Evolutionary conservation across 2,888 invertebrate species (phyloP).

Genomic region (Diploptera punctata): DNA sequence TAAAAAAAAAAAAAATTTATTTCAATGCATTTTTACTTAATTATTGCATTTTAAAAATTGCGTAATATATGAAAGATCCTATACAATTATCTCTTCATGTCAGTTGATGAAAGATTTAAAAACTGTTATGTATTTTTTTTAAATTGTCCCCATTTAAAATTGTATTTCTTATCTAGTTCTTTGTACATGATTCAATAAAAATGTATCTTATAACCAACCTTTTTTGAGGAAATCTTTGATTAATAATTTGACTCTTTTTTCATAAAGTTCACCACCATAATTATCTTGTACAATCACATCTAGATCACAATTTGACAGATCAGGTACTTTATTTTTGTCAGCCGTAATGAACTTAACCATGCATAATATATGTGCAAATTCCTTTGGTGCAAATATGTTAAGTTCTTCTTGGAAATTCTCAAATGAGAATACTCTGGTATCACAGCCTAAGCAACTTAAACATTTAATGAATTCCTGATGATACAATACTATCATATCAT

Average conservation of each 20-base stretch:
- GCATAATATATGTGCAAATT: conserved; percentile 58
- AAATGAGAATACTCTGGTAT: conserved; percentile 53
- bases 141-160: too few relatives aligned
- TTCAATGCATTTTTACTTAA: too few relatives aligned
- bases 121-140: too few relatives aligned
- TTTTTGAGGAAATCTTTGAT: conserved; percentile 21
- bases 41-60: too few relatives aligned
- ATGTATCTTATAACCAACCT: conserved; percentile 18
- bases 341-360: conserved; percentile 59
- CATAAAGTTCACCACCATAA: background rate
- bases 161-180: too few relatives aligned
- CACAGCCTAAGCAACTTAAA: conserved; percentile 54
- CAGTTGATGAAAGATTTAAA: too few relatives aligned
- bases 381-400: conserved; percentile 54
- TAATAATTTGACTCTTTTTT: conserved; percentile 11
- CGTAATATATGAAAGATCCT: too few relatives aligned
- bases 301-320: background rate
- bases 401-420: conserved; percentile 57
- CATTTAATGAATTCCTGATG: conserved; percentile 58
- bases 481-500: conserved; percentile 61
- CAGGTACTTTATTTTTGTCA: conserved; percentile 36
- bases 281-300: background rate
- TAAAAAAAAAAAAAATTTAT: too few relatives aligned
- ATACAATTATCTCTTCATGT: too few relatives aligned
- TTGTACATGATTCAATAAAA: too few relatives aligned